Evolutionary conservation across 2,888 invertebrate genomes (phyloP).

Genomic region (Aproaerema taeniolella): DNA sequence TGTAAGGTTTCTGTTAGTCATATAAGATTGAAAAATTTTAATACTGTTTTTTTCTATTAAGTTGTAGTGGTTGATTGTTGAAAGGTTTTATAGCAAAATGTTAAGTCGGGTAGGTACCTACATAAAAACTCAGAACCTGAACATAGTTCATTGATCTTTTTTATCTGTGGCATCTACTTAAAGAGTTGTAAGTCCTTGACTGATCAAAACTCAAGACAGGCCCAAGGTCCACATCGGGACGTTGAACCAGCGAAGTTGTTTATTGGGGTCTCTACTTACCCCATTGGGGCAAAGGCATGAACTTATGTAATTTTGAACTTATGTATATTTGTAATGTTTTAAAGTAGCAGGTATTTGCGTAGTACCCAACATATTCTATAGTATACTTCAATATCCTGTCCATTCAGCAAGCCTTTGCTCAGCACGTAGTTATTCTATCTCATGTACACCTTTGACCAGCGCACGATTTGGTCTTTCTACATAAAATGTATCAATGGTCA

Average conservation of each 20-base stretch:
- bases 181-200: neutral
- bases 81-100: neutral
- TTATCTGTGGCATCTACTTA: neutral
- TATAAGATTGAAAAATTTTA: neutral
- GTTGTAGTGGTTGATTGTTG: neutral
- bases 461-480: no score
- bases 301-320: neutral
- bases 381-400: neutral
- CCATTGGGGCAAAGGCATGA: neutral
- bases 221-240: no score
- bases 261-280: neutral
- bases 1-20: no score
- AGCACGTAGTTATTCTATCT: neutral
- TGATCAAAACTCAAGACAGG: no score
- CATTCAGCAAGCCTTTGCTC: neutral
- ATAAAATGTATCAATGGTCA: no score
- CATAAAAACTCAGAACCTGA: neutral
- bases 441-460: neutral
- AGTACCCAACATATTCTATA: neutral
- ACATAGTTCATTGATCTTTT: neutral
- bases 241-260: neutral
- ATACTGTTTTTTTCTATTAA: neutral
- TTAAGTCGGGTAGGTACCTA: neutral
- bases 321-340: neutral
- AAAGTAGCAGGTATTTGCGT: neutral